These are phyloP conservation scores for Cryptophagus acutangulus DNA, from an alignment of 2,888 invertebrate genomes.

Conservation along the genomic window DNA sequence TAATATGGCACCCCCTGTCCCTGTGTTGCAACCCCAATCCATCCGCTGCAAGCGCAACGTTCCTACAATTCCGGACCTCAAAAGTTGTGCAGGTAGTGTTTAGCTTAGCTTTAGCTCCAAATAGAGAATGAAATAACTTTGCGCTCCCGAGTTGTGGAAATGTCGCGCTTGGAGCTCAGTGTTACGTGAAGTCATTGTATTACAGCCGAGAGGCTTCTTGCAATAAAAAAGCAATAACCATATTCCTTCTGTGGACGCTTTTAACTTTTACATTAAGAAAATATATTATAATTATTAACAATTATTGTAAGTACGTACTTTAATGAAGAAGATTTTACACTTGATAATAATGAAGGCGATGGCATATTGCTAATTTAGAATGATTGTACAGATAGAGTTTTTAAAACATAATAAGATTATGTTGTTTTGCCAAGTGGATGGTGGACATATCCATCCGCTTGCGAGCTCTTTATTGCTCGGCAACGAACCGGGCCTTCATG, in stretches of 20 bases:
- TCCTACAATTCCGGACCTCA: not conserved
- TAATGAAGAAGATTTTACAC: slow-evolving; percentile 52
- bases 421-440: slow-evolving; percentile 40
- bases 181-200: slow-evolving; percentile 58
- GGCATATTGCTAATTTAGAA: slow-evolving; percentile 39
- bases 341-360: slow-evolving; percentile 45
- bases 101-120: no score
- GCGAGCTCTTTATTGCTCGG: slow-evolving; percentile 52
- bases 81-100: slow-evolving; percentile 1
- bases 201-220: slow-evolving; percentile 58
- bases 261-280: slow-evolving; percentile 50
- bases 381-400: slow-evolving; percentile 52
- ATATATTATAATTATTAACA: slow-evolving; percentile 28
- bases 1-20: slow-evolving; percentile 42
- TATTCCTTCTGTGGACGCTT: slow-evolving; percentile 53
- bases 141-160: not conserved
- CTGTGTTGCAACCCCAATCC: slow-evolving; percentile 43
- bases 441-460: slow-evolving; percentile 40
- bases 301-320: slow-evolving; percentile 51
- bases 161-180: slow-evolving; percentile 50
- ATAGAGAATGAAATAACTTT: no score
- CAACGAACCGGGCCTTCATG: slow-evolving; percentile 56
- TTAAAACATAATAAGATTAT: slow-evolving; percentile 45
- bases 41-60: slow-evolving; percentile 16
- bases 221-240: slow-evolving; percentile 55